Conservation (phyloP, 92 coral and sea anemone genomes). For the Zoanthus gigantus region DNA sequence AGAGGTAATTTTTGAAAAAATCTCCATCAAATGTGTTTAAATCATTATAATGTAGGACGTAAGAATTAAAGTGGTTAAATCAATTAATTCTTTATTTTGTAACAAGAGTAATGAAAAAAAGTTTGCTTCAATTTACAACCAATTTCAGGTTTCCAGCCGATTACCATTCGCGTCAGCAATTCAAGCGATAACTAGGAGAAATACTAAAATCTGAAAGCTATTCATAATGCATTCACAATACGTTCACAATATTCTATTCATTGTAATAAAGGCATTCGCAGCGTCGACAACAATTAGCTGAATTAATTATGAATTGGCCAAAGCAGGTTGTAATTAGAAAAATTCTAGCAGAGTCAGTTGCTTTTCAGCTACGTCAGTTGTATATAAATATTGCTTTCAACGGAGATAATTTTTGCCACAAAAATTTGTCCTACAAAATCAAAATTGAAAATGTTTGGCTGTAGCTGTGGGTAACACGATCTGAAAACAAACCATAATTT, state of each 20-base stretch:
- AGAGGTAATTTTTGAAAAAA: too few species aligned
- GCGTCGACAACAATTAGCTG: constrained; percentile 37
- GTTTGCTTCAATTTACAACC: background rate
- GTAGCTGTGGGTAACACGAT: background rate
- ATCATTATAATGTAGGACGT: background rate
- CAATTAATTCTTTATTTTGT: constrained; percentile 1
- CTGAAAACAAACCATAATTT: constrained; percentile 41
- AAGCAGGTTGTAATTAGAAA: constrained; percentile 43
- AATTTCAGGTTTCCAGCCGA: background rate
- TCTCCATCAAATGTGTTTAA: background rate
- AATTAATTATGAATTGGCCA: constrained; percentile 35
- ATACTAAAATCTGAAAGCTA: constrained; percentile 18
- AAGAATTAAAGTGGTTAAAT: background rate
- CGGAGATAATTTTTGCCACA: background rate
- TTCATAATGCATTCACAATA: background rate
- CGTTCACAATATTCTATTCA: constrained; percentile 5
- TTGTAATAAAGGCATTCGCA: constrained; percentile 31
- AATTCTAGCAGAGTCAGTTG: background rate
- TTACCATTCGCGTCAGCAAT: background rate
- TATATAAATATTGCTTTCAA: constrained; percentile 34
- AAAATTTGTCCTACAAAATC: background rate
- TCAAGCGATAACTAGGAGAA: background rate
- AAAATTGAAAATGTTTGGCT: background rate
- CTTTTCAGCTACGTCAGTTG: constrained; percentile 16
- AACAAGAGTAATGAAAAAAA: background rate